Evolutionary conservation across 2,888 invertebrate genomes (phyloP), one percentile per base, ranked within the genome.

Genomic region (Andrena minutula): DNA sequence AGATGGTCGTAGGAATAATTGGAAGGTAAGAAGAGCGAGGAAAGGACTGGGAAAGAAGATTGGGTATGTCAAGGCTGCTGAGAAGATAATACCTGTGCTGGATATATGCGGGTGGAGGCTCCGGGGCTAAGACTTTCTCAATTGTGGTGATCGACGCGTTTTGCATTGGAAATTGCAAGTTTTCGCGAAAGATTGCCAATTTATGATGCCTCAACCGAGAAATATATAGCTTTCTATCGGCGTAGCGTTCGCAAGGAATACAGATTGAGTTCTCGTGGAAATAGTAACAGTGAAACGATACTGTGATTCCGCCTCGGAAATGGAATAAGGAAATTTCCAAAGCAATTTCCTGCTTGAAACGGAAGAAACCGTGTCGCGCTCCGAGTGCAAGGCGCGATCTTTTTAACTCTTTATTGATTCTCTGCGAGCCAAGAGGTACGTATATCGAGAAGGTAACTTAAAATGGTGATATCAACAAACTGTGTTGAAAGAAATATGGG

Each of bases 261-360:
- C 26, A 32, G 47, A 51, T 20, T 20, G 51, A 20, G 51, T 51
- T 51, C 20, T 51, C 51, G 0, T 0, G 7, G 35, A 58, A 64
- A 58, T 71, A 64, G 49, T 71, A 47, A 65, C 47, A 58, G 35
- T 28, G 47, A 20, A 65, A 73, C 60, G 60, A 60, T 61, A 51
- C 35, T 23, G 35, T 53, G 71, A 76, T 58, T 61, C 51, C 60
- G 8, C n/a, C 49, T 12, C 35, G 66, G 60, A 77, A 73, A 66
- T 66, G 26, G 47, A 69, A n/a, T 58, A 65, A 64, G 77, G 58
- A 73, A 65, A 77, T 72, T 58, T 47, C 65, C 32, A 49, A 65
- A 77, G 76, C 72, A 72, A 72, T 72, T 66, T 77, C 71, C 58
- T 60, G 6, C 63, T 28, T 23, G 3, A n/a, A 56, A 28, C 30